phyloP scores from a whole-genome alignment of 2,888 invertebrate species.

The Lamellibrachia satsuma region DNA sequence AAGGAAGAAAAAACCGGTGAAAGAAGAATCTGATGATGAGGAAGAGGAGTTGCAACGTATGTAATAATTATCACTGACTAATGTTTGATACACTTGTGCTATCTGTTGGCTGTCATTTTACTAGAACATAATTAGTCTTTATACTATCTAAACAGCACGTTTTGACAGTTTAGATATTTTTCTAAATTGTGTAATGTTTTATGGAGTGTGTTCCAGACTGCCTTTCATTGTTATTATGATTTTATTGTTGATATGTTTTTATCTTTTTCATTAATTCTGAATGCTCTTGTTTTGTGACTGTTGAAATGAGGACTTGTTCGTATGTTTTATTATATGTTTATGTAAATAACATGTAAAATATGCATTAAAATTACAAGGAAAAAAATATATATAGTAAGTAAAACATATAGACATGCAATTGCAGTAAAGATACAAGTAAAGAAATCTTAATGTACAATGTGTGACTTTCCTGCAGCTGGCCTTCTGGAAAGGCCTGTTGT shows the following conservation, averaged over 20 bases:
- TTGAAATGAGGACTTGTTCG: not conserved
- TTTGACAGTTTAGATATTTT: not conserved
- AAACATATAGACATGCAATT: too few species aligned
- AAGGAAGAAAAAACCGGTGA: not conserved
- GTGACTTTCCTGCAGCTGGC: slow-evolving; percentile 49
- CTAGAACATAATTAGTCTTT: not conserved
- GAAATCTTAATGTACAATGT: not conserved
- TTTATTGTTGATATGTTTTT: not conserved
- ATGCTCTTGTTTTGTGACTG: not conserved
- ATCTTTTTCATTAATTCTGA: not conserved
- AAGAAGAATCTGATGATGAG: slow-evolving; percentile 18
- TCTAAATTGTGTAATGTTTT: not conserved
- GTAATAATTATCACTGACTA: not conserved
- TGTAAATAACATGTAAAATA: too few species aligned
- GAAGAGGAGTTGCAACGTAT: slow-evolving; percentile 29
- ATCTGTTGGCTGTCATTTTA: not conserved
- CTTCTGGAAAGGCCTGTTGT: slow-evolving; percentile 62
- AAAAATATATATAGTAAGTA: too few species aligned
- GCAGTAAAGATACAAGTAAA: too few species aligned
- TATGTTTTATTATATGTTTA: too few species aligned
- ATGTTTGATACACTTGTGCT: not conserved
- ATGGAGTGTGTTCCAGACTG: not conserved
- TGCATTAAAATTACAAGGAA: too few species aligned
- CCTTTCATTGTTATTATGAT: not conserved
- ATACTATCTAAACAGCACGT: not conserved